Evolutionary conservation across 1,140 invertebrate species (phyloP).

Genomic region (Leptoteleia sp.): DNA sequence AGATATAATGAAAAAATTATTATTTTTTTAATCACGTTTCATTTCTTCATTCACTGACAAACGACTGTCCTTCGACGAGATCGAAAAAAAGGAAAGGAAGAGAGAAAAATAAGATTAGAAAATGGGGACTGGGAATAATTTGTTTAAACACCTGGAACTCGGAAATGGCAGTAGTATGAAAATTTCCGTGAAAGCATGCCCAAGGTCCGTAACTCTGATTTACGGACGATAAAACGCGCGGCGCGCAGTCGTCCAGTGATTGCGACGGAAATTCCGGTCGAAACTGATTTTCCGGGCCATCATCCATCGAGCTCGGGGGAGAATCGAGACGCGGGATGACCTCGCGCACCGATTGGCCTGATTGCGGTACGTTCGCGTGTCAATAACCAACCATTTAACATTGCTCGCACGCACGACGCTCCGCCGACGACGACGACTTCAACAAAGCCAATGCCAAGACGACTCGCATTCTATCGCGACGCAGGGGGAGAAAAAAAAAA

Average conservation of each 20-base stretch:
- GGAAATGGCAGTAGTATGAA: conserved; percentile 20
- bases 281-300: conserved; percentile 39
- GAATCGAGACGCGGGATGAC: conserved; percentile 69
- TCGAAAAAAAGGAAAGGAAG: background rate
- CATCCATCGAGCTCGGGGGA: conserved; percentile 17
- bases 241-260: conserved; percentile 11
- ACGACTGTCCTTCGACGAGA: no score
- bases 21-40: no score
- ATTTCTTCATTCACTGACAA: no score
- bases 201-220: conserved; percentile 22
- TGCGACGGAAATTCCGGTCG: conserved; percentile 34
- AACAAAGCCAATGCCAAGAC: no score
- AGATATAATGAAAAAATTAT: no score
- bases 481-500: no score
- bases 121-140: conserved; percentile 3
- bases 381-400: conserved; percentile 78
- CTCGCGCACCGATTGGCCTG: conserved; percentile 76
- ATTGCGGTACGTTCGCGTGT: conserved; percentile 75
- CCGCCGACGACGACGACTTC: no score
- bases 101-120: no score
- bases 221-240: conserved; percentile 7
- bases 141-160: conserved; percentile 18
- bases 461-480: no score
- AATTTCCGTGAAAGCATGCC: conserved; percentile 29
- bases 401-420: conserved; percentile 16